These are phyloP conservation scores for Dicyrtoma fusca DNA, from an alignment of 2,888 invertebrate species.

Conservation along the genomic window DNA sequence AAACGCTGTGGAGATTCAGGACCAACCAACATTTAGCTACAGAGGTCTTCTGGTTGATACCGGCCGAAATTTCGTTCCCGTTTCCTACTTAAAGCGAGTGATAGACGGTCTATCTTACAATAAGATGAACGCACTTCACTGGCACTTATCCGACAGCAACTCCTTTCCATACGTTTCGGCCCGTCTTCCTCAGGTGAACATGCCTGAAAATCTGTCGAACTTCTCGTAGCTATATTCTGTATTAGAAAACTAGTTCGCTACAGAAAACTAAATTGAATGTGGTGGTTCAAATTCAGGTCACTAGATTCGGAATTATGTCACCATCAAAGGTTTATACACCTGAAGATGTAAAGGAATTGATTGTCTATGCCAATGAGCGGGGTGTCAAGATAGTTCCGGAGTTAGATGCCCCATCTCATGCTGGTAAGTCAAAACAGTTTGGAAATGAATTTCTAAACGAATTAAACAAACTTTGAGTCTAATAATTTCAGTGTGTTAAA, in stretches of 20 bases:
- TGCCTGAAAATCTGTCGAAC: not conserved
- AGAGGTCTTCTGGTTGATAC: slow-evolving; percentile 66
- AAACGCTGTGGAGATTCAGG: slow-evolving; percentile 68
- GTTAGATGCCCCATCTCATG: slow-evolving; percentile 58
- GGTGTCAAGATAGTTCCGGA: slow-evolving; percentile 61
- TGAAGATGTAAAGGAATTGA: slow-evolving; percentile 64
- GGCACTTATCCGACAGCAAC: slow-evolving; percentile 62
- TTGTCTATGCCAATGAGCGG: slow-evolving; percentile 62
- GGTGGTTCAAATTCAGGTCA: slow-evolving; percentile 65
- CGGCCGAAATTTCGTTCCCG: slow-evolving; percentile 62
- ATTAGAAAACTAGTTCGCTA: not conserved
- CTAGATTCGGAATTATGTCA: slow-evolving; percentile 66
- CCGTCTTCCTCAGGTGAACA: slow-evolving; percentile 59
- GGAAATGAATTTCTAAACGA: not conserved
- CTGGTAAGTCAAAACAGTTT: slow-evolving; percentile 43
- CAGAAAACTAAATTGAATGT: not conserved
- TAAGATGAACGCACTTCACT: slow-evolving; percentile 68
- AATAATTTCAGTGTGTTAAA: not conserved
- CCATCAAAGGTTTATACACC: slow-evolving; percentile 70
- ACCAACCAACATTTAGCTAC: slow-evolving; percentile 64
- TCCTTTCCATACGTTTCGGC: slow-evolving; percentile 63
- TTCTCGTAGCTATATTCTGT: too few relatives aligned
- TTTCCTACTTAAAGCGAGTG: slow-evolving; percentile 70
- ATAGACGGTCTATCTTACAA: slow-evolving; percentile 84
- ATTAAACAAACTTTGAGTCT: not conserved